phyloP scores from a whole-genome alignment of 2,797 vertebrate species.

The Carduelis carduelis region DNA sequence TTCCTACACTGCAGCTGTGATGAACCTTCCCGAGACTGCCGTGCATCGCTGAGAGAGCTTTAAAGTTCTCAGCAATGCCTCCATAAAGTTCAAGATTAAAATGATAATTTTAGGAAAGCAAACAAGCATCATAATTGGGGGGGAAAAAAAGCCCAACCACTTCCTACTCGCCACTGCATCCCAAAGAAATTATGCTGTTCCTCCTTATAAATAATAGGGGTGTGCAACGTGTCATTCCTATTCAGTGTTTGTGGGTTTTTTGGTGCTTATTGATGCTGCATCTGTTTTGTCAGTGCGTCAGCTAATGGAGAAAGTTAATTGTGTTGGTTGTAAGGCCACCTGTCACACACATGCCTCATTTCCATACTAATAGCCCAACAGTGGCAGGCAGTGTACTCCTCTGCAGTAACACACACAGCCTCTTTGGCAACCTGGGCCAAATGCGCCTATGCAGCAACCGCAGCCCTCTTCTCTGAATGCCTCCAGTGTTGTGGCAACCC shows the following conservation, averaged over 20 bases:
- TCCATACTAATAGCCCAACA: conserved; percentile 90
- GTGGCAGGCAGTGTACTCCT: conserved; percentile 82
- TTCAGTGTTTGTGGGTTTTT: conserved; percentile 74
- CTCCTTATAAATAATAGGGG: conserved; percentile 81
- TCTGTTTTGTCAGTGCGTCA: conserved; percentile 85
- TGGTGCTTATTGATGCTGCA: conserved; percentile 82
- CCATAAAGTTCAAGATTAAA: conserved; percentile 33
- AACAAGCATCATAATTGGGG: not conserved
- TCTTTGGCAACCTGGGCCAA: conserved; percentile 77
- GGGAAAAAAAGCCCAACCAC: not conserved
- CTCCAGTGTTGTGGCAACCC: conserved; percentile 66
- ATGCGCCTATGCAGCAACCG: conserved; percentile 75
- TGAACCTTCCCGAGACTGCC: not conserved
- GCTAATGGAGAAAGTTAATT: conserved; percentile 94
- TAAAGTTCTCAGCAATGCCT: not conserved
- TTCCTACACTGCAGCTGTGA: not conserved
- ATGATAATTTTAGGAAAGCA: not conserved
- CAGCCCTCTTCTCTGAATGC: conserved; percentile 59
- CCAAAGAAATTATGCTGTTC: conserved; percentile 71
- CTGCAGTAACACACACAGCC: conserved; percentile 76
- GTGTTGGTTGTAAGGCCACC: conserved; percentile 93
- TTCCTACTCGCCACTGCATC: not conserved
- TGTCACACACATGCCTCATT: conserved; percentile 93
- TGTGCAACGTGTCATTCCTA: conserved; percentile 78
- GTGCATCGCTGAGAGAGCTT: not conserved